phyloP scores from a whole-genome alignment of 1,140 invertebrate species.

The Oscheius sp. region DNA sequence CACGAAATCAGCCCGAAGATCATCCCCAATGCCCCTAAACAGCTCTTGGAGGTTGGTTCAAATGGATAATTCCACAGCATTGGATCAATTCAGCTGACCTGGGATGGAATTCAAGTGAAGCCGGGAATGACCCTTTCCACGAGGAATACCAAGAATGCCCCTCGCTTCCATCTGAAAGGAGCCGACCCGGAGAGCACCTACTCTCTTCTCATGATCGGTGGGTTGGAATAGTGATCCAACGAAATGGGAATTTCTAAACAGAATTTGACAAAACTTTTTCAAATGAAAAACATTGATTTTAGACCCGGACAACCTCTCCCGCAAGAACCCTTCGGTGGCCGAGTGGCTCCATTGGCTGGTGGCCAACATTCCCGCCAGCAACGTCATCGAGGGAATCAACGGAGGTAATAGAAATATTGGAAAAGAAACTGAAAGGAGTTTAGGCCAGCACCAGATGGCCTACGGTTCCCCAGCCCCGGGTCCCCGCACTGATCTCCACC shows the following conservation, averaged over 20 bases:
- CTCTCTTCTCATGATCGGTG: constrained; percentile 60
- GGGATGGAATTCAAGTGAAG: constrained; percentile 57
- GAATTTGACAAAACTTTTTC: constrained; percentile 22
- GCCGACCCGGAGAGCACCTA: constrained; percentile 58
- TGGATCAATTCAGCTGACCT: constrained; percentile 44
- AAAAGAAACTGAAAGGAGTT: neutral
- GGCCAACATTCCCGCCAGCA: constrained; percentile 57
- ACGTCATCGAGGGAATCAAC: constrained; percentile 57
- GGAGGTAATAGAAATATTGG: constrained; percentile 37
- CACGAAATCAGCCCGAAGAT: constrained; percentile 56
- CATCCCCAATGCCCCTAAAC: constrained; percentile 49
- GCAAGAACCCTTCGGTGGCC: constrained; percentile 59
- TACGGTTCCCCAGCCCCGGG: constrained; percentile 57
- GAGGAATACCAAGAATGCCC: constrained; percentile 59
- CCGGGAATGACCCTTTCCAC: constrained; percentile 53
- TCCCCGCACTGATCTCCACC: constrained; percentile 58
- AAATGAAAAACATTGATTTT: constrained; percentile 19
- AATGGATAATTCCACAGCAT: neutral
- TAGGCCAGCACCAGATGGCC: constrained; percentile 60
- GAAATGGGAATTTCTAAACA: constrained; percentile 15
- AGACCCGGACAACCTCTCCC: constrained; percentile 59
- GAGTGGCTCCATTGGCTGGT: constrained; percentile 61
- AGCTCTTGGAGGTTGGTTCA: constrained; percentile 51
- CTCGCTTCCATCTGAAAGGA: constrained; percentile 52
- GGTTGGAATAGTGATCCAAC: neutral